phyloP scores from a whole-genome alignment of 2,113 vertebrate genomes.

The Monarcha castaneiventris region DNA sequence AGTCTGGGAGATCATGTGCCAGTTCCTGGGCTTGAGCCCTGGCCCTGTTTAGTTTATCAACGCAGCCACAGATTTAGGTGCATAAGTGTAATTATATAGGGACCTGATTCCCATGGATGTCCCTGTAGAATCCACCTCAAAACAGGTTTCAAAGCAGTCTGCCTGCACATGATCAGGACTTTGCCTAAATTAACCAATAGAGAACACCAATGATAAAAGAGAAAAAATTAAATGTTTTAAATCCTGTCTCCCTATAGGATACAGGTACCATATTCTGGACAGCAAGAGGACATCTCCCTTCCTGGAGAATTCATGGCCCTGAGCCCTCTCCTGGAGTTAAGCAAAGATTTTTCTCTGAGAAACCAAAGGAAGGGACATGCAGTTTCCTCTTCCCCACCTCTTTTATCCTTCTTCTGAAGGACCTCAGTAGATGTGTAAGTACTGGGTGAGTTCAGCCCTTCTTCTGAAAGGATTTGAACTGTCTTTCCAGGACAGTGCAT shows the following conservation, averaged over 20 bases:
- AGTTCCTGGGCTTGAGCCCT: slow-evolving; percentile 8
- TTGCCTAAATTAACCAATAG: background rate
- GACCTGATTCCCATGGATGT: background rate
- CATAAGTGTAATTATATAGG: background rate
- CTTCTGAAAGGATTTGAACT: background rate
- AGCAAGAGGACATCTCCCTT: background rate
- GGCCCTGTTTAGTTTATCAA: slow-evolving; percentile 10
- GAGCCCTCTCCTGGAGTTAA: background rate
- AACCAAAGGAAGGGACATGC: background rate
- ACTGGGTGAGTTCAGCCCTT: background rate
- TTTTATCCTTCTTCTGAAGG: background rate
- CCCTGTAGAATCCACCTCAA: background rate
- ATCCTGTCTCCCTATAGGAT: background rate
- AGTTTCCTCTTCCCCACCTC: background rate
- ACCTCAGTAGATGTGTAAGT: background rate
- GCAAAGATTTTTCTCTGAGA: background rate
- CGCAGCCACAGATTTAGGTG: slow-evolving; percentile 8
- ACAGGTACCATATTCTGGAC: background rate
- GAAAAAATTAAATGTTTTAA: background rate
- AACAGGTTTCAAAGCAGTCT: background rate
- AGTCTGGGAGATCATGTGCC: background rate
- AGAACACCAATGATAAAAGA: background rate
- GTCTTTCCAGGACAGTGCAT: background rate
- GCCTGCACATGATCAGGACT: background rate
- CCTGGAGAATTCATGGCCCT: background rate